phyloP scores from a whole-genome alignment of 2,888 invertebrate species.

The Acanthacorydalis orientalis region DNA sequence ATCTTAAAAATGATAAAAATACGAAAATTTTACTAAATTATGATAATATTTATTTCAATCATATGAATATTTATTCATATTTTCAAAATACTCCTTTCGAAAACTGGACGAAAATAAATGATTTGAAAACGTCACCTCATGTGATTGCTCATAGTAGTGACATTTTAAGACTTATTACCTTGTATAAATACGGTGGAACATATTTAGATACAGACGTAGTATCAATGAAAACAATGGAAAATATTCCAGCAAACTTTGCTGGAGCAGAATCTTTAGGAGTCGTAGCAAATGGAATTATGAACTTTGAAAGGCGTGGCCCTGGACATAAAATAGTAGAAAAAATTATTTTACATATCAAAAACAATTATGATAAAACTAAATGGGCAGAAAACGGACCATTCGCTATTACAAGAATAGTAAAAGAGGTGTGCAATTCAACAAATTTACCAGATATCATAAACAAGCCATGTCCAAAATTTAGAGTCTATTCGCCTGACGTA shows the following conservation, averaged over 20 bases:
- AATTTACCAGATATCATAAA: conserved; percentile 32
- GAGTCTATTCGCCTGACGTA: conserved; percentile 39
- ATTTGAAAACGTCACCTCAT: conserved; percentile 34
- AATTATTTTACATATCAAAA: conserved; percentile 35
- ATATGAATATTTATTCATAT: conserved; percentile 32
- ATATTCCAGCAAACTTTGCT: conserved; percentile 35
- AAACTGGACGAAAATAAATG: conserved; percentile 29
- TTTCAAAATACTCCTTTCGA: conserved; percentile 38
- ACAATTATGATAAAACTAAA: conserved; percentile 32
- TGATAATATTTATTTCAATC: conserved; percentile 31
- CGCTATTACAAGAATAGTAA: conserved; percentile 46
- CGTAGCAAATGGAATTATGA: conserved; percentile 50
- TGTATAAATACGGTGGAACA: conserved; percentile 63
- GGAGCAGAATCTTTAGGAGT: conserved; percentile 38
- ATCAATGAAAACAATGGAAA: conserved; percentile 38
- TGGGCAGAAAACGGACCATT: conserved; percentile 50
- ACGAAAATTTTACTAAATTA: conserved; percentile 25
- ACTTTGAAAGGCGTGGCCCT: conserved; percentile 33
- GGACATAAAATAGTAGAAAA: conserved; percentile 40
- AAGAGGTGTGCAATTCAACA: conserved; percentile 34
- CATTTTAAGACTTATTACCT: conserved; percentile 41
- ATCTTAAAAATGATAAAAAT: conserved; percentile 17
- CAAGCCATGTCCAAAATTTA: conserved; percentile 40
- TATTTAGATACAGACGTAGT: conserved; percentile 62
- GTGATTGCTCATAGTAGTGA: conserved; percentile 45